These are phyloP conservation scores for Trisateles emortualis DNA, from an alignment of 2,888 invertebrate genomes.

Conservation along the genomic window DNA sequence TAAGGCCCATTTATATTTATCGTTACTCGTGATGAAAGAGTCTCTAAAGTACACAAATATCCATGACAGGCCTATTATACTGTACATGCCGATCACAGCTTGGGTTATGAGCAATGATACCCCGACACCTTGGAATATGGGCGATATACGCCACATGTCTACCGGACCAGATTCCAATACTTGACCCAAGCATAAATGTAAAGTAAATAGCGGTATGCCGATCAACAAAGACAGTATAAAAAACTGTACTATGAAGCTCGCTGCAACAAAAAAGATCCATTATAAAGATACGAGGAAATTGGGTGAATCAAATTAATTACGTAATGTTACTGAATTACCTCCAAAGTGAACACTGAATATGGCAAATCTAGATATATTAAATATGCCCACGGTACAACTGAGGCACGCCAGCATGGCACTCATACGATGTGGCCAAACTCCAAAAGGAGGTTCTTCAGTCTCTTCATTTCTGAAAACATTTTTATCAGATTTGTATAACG, in stretches of 20 bases:
- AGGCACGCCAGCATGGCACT: constrained; percentile 94
- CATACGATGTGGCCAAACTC: constrained; percentile 85
- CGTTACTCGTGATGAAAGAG: constrained; percentile 93
- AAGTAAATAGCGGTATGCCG: constrained; percentile 94
- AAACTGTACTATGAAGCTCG: constrained; percentile 96
- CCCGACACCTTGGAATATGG: constrained; percentile 96
- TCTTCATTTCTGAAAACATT: constrained; percentile 72
- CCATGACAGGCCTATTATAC: constrained; percentile 96
- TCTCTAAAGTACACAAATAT: constrained; percentile 95
- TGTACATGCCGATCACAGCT: constrained; percentile 94
- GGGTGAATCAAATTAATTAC: constrained; percentile 29
- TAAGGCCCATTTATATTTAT: constrained; percentile 93
- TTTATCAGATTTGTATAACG: constrained; percentile 3
- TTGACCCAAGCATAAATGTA: constrained; percentile 95
- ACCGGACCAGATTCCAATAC: constrained; percentile 94
- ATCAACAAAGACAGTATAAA: constrained; percentile 92
- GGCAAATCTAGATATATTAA: constrained; percentile 95
- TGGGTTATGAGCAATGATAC: constrained; percentile 93
- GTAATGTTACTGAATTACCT: constrained; percentile 79
- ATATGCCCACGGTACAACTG: constrained; percentile 95
- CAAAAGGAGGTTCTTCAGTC: constrained; percentile 78
- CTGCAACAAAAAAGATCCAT: constrained; percentile 78
- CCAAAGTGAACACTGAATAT: constrained; percentile 95
- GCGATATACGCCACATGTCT: constrained; percentile 97
- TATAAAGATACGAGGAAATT: constrained; percentile 32